Evolutionary conservation across 1,140 invertebrate species (phyloP).

Genomic region (Pantala flavescens): DNA sequence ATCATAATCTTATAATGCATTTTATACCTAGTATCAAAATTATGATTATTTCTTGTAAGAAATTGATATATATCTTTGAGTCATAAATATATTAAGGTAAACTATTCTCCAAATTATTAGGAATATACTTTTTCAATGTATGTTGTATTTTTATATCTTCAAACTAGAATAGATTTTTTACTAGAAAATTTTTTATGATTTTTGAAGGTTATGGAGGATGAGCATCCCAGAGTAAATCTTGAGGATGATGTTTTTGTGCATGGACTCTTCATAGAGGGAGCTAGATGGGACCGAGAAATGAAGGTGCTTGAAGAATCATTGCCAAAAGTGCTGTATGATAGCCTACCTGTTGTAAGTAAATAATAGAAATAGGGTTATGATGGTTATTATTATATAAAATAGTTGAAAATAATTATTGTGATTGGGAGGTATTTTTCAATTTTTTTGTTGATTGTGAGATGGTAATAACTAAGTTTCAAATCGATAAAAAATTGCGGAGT

Average conservation of each 20-base stretch:
- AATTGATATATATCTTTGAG: too few relatives aligned
- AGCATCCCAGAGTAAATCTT: constrained; percentile 38
- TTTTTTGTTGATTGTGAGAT: constrained; percentile 18
- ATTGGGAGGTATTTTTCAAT: constrained; percentile 21
- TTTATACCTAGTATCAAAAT: too few relatives aligned
- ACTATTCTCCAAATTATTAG: too few relatives aligned
- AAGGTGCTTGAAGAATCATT: constrained; percentile 65
- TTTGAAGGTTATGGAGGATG: constrained; percentile 30
- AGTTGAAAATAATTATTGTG: constrained; percentile 14
- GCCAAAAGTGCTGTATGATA: constrained; percentile 72
- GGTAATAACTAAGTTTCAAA: too few relatives aligned
- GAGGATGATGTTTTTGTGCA: constrained; percentile 74
- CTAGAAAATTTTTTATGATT: too few relatives aligned
- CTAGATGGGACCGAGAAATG: constrained; percentile 60
- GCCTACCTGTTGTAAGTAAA: constrained; percentile 62
- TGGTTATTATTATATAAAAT: constrained; percentile 24
- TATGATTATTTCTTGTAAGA: too few relatives aligned
- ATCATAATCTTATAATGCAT: too few relatives aligned
- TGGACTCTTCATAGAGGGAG: constrained; percentile 80
- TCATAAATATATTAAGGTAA: too few relatives aligned
- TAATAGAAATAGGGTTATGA: constrained; percentile 36
- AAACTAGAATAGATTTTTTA: too few relatives aligned
- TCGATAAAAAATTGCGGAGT: too few relatives aligned
- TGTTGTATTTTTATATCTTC: too few relatives aligned
- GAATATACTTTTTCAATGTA: too few relatives aligned